Evolutionary conservation across 2,888 invertebrate species (phyloP).

Genomic region (Athripsodes cinereus): DNA sequence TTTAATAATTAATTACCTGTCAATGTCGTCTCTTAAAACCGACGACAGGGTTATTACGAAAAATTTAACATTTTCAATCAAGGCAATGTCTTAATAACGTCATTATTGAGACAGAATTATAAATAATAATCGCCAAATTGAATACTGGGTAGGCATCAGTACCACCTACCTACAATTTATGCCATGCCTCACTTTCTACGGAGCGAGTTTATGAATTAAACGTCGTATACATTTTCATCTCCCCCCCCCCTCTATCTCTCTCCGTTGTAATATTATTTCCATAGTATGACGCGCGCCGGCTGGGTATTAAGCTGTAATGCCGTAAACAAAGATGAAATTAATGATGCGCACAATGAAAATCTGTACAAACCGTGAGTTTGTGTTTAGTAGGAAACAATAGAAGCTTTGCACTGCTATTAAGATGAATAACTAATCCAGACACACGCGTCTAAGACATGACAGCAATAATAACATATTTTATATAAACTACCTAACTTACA

Average conservation of each 20-base stretch:
- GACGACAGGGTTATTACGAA: not conserved
- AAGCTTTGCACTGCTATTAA: conserved; percentile 24
- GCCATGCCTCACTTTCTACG: conserved; percentile 2
- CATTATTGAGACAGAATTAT: no score
- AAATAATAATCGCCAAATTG: not conserved
- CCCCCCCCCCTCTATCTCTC: conserved; percentile 1
- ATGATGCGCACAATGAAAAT: conserved; percentile 28
- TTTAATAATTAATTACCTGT: conserved; percentile 21
- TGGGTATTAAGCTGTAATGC: conserved; percentile 27
- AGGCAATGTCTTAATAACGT: no score
- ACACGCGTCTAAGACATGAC: conserved; percentile 13
- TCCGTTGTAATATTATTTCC: not conserved
- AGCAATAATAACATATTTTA: no score
- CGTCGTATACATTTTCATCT: conserved; percentile 20
- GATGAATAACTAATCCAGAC: conserved; percentile 26
- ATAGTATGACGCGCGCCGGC: conserved; percentile 16
- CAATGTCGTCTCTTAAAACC: conserved; percentile 4
- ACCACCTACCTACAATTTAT: no score
- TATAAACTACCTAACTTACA: no score
- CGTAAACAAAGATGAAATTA: conserved; percentile 28
- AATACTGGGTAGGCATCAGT: not conserved
- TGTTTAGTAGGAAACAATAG: conserved; percentile 26
- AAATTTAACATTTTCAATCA: no score
- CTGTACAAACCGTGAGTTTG: conserved; percentile 27
- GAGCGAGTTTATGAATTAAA: conserved; percentile 20